These are phyloP conservation scores for Heliconius cydno DNA, from an alignment of 2,888 invertebrate species.

Conservation along the genomic window DNA sequence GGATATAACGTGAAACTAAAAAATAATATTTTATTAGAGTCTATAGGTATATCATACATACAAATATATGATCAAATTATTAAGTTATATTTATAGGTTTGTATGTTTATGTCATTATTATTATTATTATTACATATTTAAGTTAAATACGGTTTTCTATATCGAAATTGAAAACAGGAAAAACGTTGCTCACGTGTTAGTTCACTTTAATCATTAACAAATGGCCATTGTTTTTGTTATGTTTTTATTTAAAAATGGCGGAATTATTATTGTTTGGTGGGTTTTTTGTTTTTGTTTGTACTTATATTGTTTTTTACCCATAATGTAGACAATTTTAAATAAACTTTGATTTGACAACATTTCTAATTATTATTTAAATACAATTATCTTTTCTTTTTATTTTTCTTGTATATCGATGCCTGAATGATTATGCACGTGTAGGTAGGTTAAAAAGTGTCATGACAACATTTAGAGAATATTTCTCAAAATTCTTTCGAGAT, in stretches of 20 bases:
- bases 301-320: background rate
- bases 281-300: conserved; percentile 4
- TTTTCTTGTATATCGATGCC: too few species aligned
- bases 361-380: background rate
- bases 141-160: conserved; percentile 38
- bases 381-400: background rate
- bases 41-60: too few species aligned
- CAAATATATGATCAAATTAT: too few species aligned
- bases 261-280: background rate
- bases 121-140: background rate
- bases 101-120: background rate
- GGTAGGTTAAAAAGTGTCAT: too few species aligned
- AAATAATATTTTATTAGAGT: too few species aligned
- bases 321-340: background rate
- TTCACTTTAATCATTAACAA: conserved; percentile 43
- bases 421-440: too few species aligned
- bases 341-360: background rate
- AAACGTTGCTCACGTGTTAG: conserved; percentile 50
- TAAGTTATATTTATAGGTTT: background rate
- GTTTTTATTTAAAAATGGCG: conserved; percentile 32
- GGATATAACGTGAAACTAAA: too few species aligned
- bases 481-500: too few species aligned
- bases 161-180: conserved; percentile 63
- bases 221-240: conserved; percentile 42
- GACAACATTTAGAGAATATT: too few species aligned